Conservation (phyloP, 2,888 invertebrate species). For the Vandiemenella viatica region DNA sequence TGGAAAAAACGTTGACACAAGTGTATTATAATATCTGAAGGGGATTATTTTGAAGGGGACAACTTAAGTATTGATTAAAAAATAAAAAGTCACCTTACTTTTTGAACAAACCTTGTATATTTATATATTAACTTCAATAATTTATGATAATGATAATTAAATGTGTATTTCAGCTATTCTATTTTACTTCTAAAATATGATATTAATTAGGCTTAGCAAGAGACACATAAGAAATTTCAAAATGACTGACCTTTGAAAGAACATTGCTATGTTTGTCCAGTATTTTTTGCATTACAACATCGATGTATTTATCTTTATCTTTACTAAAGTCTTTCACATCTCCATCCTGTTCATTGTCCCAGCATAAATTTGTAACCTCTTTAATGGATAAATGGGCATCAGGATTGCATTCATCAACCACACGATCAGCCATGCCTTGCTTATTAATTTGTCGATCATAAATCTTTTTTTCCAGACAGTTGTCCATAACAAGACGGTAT, state of each 20-base stretch:
- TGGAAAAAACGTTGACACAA: too few species aligned
- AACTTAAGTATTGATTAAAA: too few species aligned
- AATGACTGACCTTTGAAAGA: slow-evolving; percentile 36
- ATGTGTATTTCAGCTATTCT: too few species aligned
- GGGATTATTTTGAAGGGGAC: too few species aligned
- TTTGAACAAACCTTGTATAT: too few species aligned
- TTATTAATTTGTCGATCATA: slow-evolving; percentile 97
- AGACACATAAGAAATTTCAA: too few species aligned
- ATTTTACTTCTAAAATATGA: too few species aligned
- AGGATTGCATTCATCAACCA: slow-evolving; percentile 95
- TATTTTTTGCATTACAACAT: slow-evolving; percentile 63
- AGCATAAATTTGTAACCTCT: slow-evolving; percentile 77
- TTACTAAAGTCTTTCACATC: slow-evolving; percentile 59
- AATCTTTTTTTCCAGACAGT: slow-evolving; percentile 92
- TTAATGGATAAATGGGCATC: slow-evolving; percentile 84
- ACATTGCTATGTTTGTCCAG: slow-evolving; percentile 31
- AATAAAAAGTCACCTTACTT: too few species aligned
- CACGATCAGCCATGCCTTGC: slow-evolving; percentile 94
- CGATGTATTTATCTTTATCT: slow-evolving; percentile 57
- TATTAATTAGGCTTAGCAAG: too few species aligned
- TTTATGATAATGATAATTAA: too few species aligned
- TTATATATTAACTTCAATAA: too few species aligned
- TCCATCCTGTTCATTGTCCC: slow-evolving; percentile 76
- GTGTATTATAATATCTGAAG: too few species aligned
- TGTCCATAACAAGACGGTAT: slow-evolving; percentile 92